Percentiles rank a stretch among this genome's conserved stretches.
phyloP scores from a whole-genome alignment of 2,113 vertebrate genomes.

The Prolemur simus region DNA sequence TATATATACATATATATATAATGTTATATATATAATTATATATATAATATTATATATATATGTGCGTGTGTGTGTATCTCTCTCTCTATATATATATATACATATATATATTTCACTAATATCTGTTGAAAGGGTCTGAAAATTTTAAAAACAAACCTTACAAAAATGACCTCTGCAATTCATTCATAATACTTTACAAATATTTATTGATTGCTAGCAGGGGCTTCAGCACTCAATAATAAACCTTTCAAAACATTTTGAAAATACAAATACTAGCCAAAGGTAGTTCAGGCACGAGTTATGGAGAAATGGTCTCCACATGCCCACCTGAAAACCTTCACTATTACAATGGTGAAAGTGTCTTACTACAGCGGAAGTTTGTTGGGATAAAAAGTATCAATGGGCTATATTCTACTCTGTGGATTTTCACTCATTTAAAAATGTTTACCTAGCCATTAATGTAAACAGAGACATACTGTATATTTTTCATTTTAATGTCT shows the following conservation, averaged over 20 bases:
- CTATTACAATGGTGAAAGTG: not conserved
- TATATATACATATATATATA: too few relatives aligned
- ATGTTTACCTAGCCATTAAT: conserved; percentile 2
- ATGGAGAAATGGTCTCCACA: not conserved
- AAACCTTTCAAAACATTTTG: conserved; percentile 38
- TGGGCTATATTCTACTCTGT: not conserved
- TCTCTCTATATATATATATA: too few relatives aligned
- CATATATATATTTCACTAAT: not conserved
- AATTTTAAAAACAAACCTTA: not conserved
- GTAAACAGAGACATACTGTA: not conserved
- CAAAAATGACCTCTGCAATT: not conserved
- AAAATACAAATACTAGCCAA: conserved; percentile 48
- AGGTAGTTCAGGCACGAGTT: not conserved
- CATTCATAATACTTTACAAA: conserved; percentile 14
- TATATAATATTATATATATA: too few relatives aligned
- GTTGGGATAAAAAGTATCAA: not conserved
- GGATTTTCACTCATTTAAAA: not conserved
- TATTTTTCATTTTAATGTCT: conserved; percentile 40
- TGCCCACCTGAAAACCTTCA: not conserved
- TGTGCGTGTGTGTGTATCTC: too few relatives aligned
- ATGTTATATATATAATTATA: too few relatives aligned
- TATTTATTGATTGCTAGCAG: conserved; percentile 9
- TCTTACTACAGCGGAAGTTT: not conserved
- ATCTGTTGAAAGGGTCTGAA: conserved; percentile 15
- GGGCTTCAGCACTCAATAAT: not conserved